A percentile compares a stretch with the other conserved stretches of the same genome.
phyloP scores from a whole-genome alignment of 2,888 invertebrate genomes.

The Chrysotoxum bicinctum region DNA sequence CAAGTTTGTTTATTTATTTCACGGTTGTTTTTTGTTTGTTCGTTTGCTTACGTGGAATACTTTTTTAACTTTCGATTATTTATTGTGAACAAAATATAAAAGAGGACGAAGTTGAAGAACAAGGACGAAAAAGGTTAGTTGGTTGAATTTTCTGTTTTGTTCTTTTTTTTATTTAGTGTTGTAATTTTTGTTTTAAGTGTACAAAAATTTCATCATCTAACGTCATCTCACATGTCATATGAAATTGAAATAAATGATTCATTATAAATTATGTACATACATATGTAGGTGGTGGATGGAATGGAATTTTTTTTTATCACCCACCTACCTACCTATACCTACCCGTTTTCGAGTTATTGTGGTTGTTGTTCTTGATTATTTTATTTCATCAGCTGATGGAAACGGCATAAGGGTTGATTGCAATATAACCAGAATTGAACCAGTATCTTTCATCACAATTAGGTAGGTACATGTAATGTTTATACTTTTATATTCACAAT shows the following conservation, averaged over 20 bases:
- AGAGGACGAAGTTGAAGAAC: conserved; percentile 6
- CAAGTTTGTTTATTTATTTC: conserved; percentile 58
- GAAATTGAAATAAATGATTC: neutral
- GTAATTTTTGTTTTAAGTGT: neutral
- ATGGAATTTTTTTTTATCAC: conserved; percentile 4
- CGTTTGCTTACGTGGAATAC: conserved; percentile 42
- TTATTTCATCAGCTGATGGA: conserved; percentile 65
- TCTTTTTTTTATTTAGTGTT: conserved; percentile 8
- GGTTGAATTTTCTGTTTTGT: conserved; percentile 8
- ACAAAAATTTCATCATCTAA: conserved; percentile 9
- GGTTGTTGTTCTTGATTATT: conserved; percentile 1
- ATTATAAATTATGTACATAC: conserved; percentile 1
- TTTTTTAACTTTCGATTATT: conserved; percentile 19
- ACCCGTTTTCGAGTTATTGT: neutral
- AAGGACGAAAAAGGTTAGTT: conserved; percentile 68
- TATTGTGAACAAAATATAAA: conserved; percentile 18
- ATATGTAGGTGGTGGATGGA: neutral
- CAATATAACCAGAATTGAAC: neutral
- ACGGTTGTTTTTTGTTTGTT: conserved; percentile 14
- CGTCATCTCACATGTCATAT: neutral
- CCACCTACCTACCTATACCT: neutral
- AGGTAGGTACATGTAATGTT: too few species aligned
- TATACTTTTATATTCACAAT: neutral
- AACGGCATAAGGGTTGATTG: conserved; percentile 19
- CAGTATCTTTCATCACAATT: neutral